A percentile compares a stretch with the other conserved stretches of the same genome.
phyloP scores from a whole-genome alignment of 2,113 vertebrate species.

The Sylvilagus bachmani region DNA sequence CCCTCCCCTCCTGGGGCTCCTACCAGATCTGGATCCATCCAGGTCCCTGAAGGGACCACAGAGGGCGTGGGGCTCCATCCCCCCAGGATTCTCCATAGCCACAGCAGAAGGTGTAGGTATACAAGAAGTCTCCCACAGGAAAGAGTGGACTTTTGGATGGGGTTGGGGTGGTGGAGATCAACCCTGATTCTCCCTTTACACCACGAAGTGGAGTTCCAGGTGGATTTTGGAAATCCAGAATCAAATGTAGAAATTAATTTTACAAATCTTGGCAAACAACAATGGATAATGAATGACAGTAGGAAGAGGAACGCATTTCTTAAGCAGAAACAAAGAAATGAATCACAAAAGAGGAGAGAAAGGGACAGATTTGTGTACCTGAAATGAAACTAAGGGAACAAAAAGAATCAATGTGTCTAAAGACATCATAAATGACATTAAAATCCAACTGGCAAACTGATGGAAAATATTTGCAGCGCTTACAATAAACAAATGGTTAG shows the following conservation, averaged over 20 bases:
- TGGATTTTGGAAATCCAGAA: conserved; percentile 17
- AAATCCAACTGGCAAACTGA: not conserved
- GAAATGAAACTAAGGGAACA: conserved; percentile 42
- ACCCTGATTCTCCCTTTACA: not conserved
- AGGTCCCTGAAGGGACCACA: not conserved
- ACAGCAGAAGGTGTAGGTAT: fast-evolving
- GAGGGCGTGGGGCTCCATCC: too few species aligned
- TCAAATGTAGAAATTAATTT: conserved; percentile 21
- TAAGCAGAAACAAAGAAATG: conserved; percentile 38
- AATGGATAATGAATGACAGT: not conserved
- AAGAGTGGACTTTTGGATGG: not conserved
- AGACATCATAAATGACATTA: conserved; percentile 52
- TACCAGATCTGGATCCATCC: fast-evolving
- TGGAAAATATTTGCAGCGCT: not conserved
- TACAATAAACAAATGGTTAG: not conserved
- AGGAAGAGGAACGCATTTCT: not conserved
- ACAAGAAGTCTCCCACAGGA: not conserved
- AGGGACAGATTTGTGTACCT: conserved; percentile 41
- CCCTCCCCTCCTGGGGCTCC: not conserved
- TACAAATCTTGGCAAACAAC: not conserved
- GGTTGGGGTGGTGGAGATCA: fast-evolving
- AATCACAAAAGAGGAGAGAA: not conserved
- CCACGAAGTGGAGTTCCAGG: not conserved
- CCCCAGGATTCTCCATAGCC: not conserved
- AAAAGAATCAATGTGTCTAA: not conserved